Evolutionary conservation across 2,113 vertebrate genomes (phyloP), one percentile per base, ranked within the genome.

Genomic region (Myocastor coypus): DNA sequence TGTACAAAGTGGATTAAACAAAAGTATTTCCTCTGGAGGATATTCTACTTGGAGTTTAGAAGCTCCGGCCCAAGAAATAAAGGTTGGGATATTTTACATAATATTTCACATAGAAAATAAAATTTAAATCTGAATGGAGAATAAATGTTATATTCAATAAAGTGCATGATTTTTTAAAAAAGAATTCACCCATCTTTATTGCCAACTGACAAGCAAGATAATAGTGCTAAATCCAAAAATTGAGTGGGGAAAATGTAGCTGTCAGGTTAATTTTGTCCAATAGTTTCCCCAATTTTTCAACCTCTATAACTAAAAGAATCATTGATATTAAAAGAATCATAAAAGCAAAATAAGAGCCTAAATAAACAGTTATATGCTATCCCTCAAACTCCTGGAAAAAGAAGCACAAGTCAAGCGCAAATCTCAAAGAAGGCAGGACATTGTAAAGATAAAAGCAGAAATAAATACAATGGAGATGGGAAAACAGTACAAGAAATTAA

Each of bases 221-320:
- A 73, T 91, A 69, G 37, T 69, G 85, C 17, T 85, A 82, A 92
- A 55, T 61, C 24, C 32, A 96, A 78, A 37, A 78, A 1, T 20
- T 57, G 4, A 7, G 0, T 83, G 11, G 19, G 19, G 71, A 57
- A 83, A 89, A 71, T 40, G 5, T 24, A 68, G 7, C 12, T 66
- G 95, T 95, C 82, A 88, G 30, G 46, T 84, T 83, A 50, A 88
- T 84, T 93, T 73, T 50, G 69, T 71, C 66, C 37, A 69, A 94
- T 81, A 34, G 24, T 64, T 63, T 78, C 3, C 34, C 30, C 28
- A 30, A 88, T 28, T 16, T 93, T 95, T 59, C n/a, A 71, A 92
- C 0, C 5, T 93, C 22, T 14, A 46, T 32, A 13, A 16, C 66
- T 89, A 17, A 80, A 68, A 82, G 5, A 87, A 42, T 20, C 3